A percentile compares a stretch with the other conserved stretches of the same genome.
Evolutionary conservation across 2,888 invertebrate species (phyloP).

Genomic region (Lycaena phlaeas): DNA sequence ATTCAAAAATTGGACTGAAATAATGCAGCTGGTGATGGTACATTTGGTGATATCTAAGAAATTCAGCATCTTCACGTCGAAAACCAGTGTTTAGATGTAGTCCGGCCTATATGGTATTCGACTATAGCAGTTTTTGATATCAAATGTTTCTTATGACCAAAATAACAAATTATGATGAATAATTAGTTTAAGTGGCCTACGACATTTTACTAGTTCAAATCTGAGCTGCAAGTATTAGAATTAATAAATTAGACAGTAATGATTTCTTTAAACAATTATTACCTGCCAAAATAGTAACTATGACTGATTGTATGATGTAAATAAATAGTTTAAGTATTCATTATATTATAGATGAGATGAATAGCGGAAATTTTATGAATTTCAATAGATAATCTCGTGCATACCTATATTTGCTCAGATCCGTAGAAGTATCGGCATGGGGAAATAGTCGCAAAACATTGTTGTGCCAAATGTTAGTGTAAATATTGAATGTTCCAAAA

Average conservation of each 20-base stretch:
- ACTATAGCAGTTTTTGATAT: slow-evolving; percentile 2
- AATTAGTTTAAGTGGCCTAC: slow-evolving; percentile 25
- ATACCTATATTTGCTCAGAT: slow-evolving; percentile 72
- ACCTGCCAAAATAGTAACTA: slow-evolving; percentile 66
- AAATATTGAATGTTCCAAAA: not conserved
- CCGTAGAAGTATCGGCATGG: slow-evolving; percentile 48
- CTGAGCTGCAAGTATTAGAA: slow-evolving; percentile 4
- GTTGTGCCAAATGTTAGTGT: slow-evolving; percentile 57
- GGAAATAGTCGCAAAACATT: slow-evolving; percentile 50
- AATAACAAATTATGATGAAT: not conserved
- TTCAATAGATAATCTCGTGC: slow-evolving; percentile 61
- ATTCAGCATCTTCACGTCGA: slow-evolving; percentile 3
- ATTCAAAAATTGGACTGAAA: too few relatives aligned
- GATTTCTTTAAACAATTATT: slow-evolving; percentile 31
- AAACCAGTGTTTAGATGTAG: slow-evolving; percentile 25
- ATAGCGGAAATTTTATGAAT: slow-evolving; percentile 44
- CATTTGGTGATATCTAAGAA: not conserved
- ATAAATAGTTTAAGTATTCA: slow-evolving; percentile 55
- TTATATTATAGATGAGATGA: slow-evolving; percentile 56
- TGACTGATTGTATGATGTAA: slow-evolving; percentile 71
- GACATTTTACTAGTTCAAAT: slow-evolving; percentile 10
- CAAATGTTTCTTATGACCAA: slow-evolving; percentile 7
- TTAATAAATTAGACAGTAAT: slow-evolving; percentile 11
- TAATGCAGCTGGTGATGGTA: too few relatives aligned
- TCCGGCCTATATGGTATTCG: slow-evolving; percentile 44